Evolutionary conservation across 2,113 vertebrate genomes (phyloP), one percentile per base, ranked within the genome.

Genomic region (Eulacestoma nigropectus): DNA sequence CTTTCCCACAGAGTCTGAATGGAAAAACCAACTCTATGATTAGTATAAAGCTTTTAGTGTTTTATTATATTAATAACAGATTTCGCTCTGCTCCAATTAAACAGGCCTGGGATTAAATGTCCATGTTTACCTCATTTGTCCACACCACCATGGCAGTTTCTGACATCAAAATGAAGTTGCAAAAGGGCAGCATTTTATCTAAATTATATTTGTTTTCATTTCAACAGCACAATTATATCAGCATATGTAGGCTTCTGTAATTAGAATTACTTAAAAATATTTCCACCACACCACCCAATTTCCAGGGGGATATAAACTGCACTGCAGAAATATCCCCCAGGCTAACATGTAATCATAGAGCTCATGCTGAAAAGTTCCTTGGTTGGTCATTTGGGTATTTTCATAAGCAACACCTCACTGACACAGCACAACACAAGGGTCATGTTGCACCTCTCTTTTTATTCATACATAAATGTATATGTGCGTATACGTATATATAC

Each of bases 11-110:
- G 90, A 94, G 83, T 22, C 39, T 84, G 64, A 90, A 84, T 26
- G 52, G 60, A 86, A 93, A 95, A 92, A 23, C 8, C 87, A 90
- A 93, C 75, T 88, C 83, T 64, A 7, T 88, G 90, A 96, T 95
- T 95, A 90, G 22, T 84, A 90, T 84, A 84, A 84, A 91, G 92
- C 93, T 93, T 88, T 89, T 75, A 80, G 77, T 33, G 79, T 92
- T 94, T 93, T 84, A 97, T 93, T 94, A 95, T 60, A 91, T 56
- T 95, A 97, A 97, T 95, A 95, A 93, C 47, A 70, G 39, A 93
- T 95, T 81, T 90, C 91, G 80, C 47, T 77, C 79, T 6, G 16
- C 41, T 91, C 44, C 64, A 67, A 44, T 85, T 95, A 95, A 87
- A 89, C 55, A 76, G 12, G 50, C 68, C 93, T 57, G 32, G 64